Evolutionary conservation across 2,113 vertebrate genomes (phyloP).

Genomic region (Poeciliopsis retropinna): DNA sequence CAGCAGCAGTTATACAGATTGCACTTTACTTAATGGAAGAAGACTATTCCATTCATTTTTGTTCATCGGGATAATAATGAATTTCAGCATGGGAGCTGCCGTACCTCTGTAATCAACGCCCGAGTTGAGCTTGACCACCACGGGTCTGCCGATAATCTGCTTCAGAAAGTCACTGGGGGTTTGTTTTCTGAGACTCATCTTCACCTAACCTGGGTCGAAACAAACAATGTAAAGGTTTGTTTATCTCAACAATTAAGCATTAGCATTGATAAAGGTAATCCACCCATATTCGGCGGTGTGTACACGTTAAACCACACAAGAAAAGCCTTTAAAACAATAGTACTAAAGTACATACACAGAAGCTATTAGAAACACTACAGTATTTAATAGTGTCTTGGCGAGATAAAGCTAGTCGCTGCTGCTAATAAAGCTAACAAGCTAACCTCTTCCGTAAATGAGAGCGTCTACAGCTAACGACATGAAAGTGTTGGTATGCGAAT

Average conservation of each 20-base stretch:
- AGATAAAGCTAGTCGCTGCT: conserved; percentile 22
- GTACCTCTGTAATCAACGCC: conserved; percentile 99
- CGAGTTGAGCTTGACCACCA: conserved; percentile 98
- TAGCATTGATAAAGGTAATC: conserved; percentile 5
- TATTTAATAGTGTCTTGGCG: background rate
- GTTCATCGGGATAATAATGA: background rate
- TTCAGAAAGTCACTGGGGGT: conserved; percentile 98
- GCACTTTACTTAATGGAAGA: background rate
- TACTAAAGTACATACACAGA: background rate
- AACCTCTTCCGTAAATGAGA: background rate
- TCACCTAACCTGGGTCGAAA: conserved; percentile 54
- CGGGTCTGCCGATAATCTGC: conserved; percentile 98
- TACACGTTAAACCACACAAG: background rate
- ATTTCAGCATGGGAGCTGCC: background rate
- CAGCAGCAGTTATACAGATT: background rate
- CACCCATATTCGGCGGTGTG: background rate
- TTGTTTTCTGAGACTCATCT: conserved; percentile 97
- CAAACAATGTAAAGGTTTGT: background rate
- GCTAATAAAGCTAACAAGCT: conserved; percentile 28
- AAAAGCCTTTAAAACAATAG: background rate
- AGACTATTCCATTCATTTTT: too few species aligned
- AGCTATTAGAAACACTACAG: too few species aligned
- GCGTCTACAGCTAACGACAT: background rate
- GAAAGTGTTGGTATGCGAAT: background rate
- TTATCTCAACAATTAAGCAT: background rate